phyloP scores from a whole-genome alignment of 2,113 vertebrate genomes.

The Anguilla rostrata region DNA sequence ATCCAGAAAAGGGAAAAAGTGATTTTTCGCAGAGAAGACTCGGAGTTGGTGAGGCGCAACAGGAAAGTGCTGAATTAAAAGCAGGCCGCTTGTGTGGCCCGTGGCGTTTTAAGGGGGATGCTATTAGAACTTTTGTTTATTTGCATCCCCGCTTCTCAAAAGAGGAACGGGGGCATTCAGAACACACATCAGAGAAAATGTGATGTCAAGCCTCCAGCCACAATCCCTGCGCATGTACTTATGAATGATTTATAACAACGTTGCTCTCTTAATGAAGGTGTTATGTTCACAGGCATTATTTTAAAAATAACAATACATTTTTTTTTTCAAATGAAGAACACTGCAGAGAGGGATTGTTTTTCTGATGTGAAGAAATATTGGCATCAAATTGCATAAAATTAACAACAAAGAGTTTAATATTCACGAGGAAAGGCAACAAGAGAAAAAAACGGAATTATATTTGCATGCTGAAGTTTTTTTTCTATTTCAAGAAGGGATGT shows the following conservation, averaged over 20 bases:
- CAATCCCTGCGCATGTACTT: neutral
- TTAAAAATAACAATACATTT: too few relatives aligned
- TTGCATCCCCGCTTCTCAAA: neutral
- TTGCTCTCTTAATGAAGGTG: neutral
- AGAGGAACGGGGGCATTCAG: neutral
- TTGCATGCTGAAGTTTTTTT: too few relatives aligned
- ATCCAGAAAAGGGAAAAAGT: neutral
- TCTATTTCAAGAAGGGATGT: slow-evolving; percentile 16
- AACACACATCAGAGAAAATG: neutral
- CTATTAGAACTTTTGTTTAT: neutral
- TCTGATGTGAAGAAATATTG: neutral
- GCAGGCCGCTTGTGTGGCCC: neutral
- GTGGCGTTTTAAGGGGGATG: neutral
- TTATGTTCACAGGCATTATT: neutral
- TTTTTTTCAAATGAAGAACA: too few relatives aligned
- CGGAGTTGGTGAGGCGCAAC: neutral
- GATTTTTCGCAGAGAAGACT: neutral
- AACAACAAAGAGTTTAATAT: neutral
- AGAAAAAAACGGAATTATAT: too few relatives aligned
- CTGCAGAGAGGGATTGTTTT: neutral
- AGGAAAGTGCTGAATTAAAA: neutral
- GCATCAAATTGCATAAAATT: neutral
- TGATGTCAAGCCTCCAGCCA: neutral
- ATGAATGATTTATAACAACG: neutral
- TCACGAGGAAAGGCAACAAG: too few relatives aligned